phyloP scores from a whole-genome alignment of 2,113 vertebrate species.

The Poeciliopsis occidentalis region DNA sequence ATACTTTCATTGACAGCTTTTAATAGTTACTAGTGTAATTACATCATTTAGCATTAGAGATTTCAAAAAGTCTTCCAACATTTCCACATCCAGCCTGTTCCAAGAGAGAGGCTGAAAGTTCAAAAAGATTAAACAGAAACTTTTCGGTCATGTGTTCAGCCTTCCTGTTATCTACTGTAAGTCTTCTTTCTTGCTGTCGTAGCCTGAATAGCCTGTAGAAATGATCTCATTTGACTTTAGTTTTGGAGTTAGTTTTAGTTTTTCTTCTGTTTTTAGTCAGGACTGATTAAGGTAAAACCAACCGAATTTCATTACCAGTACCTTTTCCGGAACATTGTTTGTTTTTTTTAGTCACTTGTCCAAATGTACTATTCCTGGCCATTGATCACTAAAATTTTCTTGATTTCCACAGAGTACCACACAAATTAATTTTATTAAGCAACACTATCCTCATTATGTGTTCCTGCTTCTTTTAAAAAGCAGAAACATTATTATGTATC shows the following conservation, averaged over 20 bases:
- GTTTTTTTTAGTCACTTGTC: too few species aligned
- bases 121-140: neutral
- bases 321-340: too few species aligned
- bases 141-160: neutral
- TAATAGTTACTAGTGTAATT: too few species aligned
- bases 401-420: neutral
- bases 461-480: conserved; percentile 3
- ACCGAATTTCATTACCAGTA: too few species aligned
- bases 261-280: neutral
- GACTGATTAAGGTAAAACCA: too few species aligned
- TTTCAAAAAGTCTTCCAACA: neutral
- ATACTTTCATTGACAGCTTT: too few species aligned
- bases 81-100: neutral
- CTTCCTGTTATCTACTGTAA: neutral
- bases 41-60: neutral
- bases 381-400: too few species aligned
- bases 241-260: neutral
- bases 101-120: neutral
- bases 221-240: neutral
- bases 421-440: neutral
- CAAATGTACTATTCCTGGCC: too few species aligned
- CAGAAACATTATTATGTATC: conserved; percentile 7
- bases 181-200: too few species aligned
- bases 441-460: neutral
- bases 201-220: too few species aligned